Conservation (phyloP, 2,888 invertebrate genomes). For the Caradrina clavipalpis region DNA sequence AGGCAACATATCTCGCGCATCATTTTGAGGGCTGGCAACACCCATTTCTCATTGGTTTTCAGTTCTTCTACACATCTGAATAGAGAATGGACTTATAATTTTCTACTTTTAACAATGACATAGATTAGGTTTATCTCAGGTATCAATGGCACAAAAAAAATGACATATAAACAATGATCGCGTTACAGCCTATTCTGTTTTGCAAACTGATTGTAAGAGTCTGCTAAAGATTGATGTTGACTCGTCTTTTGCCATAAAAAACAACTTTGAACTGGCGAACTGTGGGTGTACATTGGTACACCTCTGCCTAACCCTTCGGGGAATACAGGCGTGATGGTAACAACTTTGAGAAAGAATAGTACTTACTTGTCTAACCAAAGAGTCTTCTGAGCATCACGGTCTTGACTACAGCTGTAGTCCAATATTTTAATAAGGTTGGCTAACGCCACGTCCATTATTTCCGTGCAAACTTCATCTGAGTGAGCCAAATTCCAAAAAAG, state of each 20-base stretch:
- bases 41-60: conserved; percentile 97
- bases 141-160: no score
- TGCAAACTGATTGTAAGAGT: no score
- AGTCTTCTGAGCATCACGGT: conserved; percentile 98
- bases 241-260: no score
- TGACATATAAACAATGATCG: no score
- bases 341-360: no score
- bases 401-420: conserved; percentile 99
- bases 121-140: background rate
- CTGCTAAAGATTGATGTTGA: no score
- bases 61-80: conserved; percentile 97
- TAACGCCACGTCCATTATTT: conserved; percentile 99
- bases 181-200: no score
- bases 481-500: conserved; percentile 99
- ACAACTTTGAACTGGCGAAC: no score
- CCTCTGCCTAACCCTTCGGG: no score
- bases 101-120: background rate
- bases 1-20: conserved; percentile 98
- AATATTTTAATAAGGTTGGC: conserved; percentile 98
- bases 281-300: no score
- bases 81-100: conserved; percentile 2
- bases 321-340: no score
- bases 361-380: conserved; percentile 96
- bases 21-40: conserved; percentile 97
- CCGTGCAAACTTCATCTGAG: conserved; percentile 98